Evolutionary conservation across 2,797 vertebrate genomes (phyloP).

Genomic region (Mastacembelus armatus): DNA sequence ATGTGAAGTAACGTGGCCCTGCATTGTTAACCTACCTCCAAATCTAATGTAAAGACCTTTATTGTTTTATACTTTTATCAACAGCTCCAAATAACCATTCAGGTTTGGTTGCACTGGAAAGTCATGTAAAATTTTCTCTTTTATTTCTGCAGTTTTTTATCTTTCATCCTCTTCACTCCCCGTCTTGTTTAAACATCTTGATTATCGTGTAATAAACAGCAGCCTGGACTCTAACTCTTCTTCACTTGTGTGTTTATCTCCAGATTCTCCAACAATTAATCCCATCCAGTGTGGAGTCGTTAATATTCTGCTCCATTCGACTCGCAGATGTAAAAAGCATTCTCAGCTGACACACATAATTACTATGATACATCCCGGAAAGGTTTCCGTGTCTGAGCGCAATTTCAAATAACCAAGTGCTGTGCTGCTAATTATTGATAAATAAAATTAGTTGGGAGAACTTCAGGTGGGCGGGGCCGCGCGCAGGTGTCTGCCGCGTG

Average conservation of each 20-base stretch:
- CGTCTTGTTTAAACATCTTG: constrained; percentile 12
- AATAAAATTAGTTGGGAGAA: constrained; percentile 96
- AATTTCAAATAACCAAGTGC: constrained; percentile 94
- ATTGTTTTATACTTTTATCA: too few species aligned
- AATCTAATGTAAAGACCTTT: background rate
- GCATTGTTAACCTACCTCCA: background rate
- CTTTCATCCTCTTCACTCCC: background rate
- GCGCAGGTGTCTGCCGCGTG: constrained; percentile 89
- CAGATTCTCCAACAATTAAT: constrained; percentile 59
- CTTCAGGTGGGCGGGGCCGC: constrained; percentile 90
- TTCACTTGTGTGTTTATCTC: constrained; percentile 28
- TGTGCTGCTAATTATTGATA: constrained; percentile 96
- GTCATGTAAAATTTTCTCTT: too few species aligned
- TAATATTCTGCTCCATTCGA: constrained; percentile 79
- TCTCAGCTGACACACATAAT: constrained; percentile 80
- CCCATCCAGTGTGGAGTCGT: constrained; percentile 61
- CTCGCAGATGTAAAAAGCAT: constrained; percentile 81
- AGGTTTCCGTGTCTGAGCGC: constrained; percentile 94
- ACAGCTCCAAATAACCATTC: too few species aligned
- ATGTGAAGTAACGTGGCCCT: background rate
- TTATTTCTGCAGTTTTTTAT: background rate
- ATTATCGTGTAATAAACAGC: constrained; percentile 20
- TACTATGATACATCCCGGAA: constrained; percentile 90
- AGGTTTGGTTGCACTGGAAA: background rate
- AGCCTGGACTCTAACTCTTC: constrained; percentile 36